phyloP scores from a whole-genome alignment of 1,140 invertebrate species.

The Cephus cinctus region DNA sequence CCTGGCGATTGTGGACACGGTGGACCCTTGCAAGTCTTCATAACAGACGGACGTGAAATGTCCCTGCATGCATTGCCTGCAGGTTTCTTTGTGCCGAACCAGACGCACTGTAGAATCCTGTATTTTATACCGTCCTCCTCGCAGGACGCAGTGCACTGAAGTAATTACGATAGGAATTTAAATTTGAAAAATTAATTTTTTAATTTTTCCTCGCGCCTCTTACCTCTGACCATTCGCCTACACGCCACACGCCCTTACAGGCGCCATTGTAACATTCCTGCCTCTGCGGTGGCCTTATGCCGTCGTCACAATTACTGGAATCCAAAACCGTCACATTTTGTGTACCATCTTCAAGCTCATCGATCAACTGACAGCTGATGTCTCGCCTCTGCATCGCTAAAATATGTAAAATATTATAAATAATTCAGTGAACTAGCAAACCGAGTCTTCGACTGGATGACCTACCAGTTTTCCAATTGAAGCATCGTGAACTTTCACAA shows the following conservation, averaged over 20 bases:
- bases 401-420: slow-evolving; percentile 17
- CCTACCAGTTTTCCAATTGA: slow-evolving; percentile 71
- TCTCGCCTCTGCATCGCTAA: slow-evolving; percentile 74
- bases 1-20: slow-evolving; percentile 58
- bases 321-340: slow-evolving; percentile 64
- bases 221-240: slow-evolving; percentile 87
- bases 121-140: slow-evolving; percentile 75
- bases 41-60: slow-evolving; percentile 70
- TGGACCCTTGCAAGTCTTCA: slow-evolving; percentile 71
- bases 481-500: slow-evolving; percentile 71
- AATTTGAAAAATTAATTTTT: not conserved
- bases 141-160: slow-evolving; percentile 77
- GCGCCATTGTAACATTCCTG: slow-evolving; percentile 77
- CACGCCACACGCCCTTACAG: slow-evolving; percentile 81
- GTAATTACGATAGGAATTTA: slow-evolving; percentile 9
- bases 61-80: slow-evolving; percentile 80
- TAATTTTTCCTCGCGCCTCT: too few species aligned
- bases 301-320: slow-evolving; percentile 64
- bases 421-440: not conserved
- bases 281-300: slow-evolving; percentile 66
- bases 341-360: slow-evolving; percentile 42
- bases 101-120: slow-evolving; percentile 83
- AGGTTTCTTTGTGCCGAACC: slow-evolving; percentile 77
- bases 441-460: slow-evolving; percentile 29
- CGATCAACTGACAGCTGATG: slow-evolving; percentile 63